phyloP scores from a whole-genome alignment of 2,797 vertebrate species.

The Falco cherrug region DNA sequence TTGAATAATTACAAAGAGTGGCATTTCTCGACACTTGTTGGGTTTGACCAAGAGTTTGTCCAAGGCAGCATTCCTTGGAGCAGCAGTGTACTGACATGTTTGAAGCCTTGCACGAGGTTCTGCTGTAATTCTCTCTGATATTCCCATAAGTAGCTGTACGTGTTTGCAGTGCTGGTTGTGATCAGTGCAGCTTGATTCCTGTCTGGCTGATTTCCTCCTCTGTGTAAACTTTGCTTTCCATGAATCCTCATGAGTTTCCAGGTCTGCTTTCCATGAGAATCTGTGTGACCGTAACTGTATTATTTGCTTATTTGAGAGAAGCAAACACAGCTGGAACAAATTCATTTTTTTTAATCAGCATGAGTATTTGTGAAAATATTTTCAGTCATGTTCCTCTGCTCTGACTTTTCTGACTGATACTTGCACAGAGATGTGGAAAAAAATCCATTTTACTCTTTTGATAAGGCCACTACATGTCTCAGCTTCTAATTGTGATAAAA shows the following conservation, averaged over 20 bases:
- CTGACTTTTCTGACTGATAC: background rate
- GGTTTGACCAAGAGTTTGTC: background rate
- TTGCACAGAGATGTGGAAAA: background rate
- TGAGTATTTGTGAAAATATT: background rate
- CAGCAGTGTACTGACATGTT: background rate
- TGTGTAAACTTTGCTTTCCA: constrained; percentile 29
- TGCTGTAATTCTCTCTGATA: background rate
- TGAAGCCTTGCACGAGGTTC: background rate
- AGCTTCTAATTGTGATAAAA: constrained; percentile 59
- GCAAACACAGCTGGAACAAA: constrained; percentile 25
- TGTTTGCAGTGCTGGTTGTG: background rate
- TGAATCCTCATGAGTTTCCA: background rate
- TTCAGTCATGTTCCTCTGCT: background rate
- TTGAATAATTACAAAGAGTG: background rate
- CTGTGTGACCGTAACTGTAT: background rate
- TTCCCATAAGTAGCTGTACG: background rate
- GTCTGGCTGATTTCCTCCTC: constrained; percentile 27
- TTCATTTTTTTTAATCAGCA: background rate
- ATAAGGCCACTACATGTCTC: background rate
- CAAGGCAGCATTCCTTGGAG: background rate
- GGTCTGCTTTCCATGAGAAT: background rate
- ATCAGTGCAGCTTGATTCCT: background rate
- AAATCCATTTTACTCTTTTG: background rate
- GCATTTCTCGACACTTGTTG: background rate
- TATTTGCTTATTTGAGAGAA: constrained; percentile 19